Conservation (phyloP, 2,888 invertebrate genomes). For the Pterostichus niger region DNA sequence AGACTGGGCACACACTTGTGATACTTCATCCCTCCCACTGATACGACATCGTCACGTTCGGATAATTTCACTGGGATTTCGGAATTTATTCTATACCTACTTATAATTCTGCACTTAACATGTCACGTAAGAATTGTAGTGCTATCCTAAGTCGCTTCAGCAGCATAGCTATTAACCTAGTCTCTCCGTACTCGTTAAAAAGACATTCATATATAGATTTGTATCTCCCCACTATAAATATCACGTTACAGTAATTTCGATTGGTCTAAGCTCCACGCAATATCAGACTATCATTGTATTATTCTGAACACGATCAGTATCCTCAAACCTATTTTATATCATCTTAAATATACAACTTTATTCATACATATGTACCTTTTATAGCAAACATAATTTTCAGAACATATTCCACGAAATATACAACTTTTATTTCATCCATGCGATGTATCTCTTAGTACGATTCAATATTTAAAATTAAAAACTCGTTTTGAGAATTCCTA, state of each 20-base stretch:
- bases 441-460: too few species aligned
- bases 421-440: too few species aligned
- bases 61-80: constrained; percentile 22
- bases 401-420: too few species aligned
- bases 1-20: constrained; percentile 16
- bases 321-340: too few species aligned
- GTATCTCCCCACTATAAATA: constrained; percentile 23
- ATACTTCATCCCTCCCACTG: background rate
- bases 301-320: too few species aligned
- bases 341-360: too few species aligned
- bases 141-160: constrained; percentile 10
- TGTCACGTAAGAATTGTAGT: constrained; percentile 53
- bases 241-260: background rate
- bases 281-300: too few species aligned
- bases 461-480: too few species aligned
- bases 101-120: constrained; percentile 24
- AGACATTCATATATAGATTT: constrained; percentile 29
- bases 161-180: background rate
- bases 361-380: too few species aligned
- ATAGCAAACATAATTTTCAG: too few species aligned
- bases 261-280: too few species aligned
- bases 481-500: too few species aligned
- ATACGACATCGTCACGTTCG: constrained; percentile 53
- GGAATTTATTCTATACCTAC: constrained; percentile 40
- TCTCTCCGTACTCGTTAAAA: constrained; percentile 23